These are phyloP conservation scores for Oikopleura dioica DNA, from an alignment of 23 tunicate genomes.

Conservation along the genomic window DNA sequence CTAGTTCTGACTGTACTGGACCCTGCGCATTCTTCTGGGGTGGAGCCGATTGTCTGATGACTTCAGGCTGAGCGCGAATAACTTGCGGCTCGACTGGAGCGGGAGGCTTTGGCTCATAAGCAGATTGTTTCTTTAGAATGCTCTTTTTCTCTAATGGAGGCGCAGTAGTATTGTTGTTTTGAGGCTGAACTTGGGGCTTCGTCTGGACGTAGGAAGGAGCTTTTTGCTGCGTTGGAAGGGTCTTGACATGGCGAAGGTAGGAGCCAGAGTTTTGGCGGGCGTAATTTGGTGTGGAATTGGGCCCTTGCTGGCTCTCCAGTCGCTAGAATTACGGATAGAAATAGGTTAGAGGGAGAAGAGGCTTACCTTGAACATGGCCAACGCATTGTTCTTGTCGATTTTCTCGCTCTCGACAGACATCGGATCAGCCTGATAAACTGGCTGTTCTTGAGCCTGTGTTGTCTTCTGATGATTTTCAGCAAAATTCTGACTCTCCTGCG, in stretches of 20 bases:
- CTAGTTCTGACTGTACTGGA: too few relatives aligned
- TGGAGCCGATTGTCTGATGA: background rate
- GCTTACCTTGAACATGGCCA: constrained; percentile 3
- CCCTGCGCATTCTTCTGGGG: too few relatives aligned
- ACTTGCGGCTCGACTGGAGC: background rate
- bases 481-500: background rate
- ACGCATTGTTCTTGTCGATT: background rate
- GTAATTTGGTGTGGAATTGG: background rate
- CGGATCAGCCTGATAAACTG: background rate
- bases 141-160: too few relatives aligned
- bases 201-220: too few relatives aligned
- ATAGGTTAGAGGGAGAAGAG: background rate
- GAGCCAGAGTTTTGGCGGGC: too few relatives aligned
- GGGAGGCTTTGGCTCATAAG: background rate
- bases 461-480: too few relatives aligned
- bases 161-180: too few relatives aligned
- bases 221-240: too few relatives aligned
- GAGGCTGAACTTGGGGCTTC: too few relatives aligned
- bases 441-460: background rate
- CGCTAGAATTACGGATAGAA: too few relatives aligned
- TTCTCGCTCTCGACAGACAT: background rate
- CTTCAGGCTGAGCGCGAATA: background rate
- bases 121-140: background rate
- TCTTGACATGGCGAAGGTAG: background rate
- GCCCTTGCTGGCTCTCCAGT: too few relatives aligned